Conservation (phyloP, 1,140 invertebrate species). For the Aethina tumida region DNA sequence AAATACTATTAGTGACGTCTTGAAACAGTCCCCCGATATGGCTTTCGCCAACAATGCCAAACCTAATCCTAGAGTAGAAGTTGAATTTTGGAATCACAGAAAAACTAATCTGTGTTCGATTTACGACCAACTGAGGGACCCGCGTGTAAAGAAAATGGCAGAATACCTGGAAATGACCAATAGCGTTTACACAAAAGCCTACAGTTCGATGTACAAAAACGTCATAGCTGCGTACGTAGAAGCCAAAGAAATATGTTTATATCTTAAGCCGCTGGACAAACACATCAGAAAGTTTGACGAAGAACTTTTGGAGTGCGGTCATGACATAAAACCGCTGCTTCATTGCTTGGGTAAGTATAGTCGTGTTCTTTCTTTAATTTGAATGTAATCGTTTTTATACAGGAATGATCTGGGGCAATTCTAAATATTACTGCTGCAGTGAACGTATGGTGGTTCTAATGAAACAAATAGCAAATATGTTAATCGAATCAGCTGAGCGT, state of each 20-base stretch:
- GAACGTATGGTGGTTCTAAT: conserved; percentile 62
- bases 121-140: conserved; percentile 69
- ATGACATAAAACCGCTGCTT: conserved; percentile 51
- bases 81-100: conserved; percentile 58
- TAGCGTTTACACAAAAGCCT: conserved; percentile 52
- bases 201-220: conserved; percentile 47
- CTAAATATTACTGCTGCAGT: conserved; percentile 69
- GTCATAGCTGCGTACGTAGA: conserved; percentile 42
- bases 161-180: conserved; percentile 49
- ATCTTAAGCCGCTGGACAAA: conserved; percentile 48
- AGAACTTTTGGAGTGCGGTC: conserved; percentile 52
- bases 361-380: conserved; percentile 64
- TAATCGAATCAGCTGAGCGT: conserved; percentile 53
- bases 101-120: conserved; percentile 71
- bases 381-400: conserved; percentile 26
- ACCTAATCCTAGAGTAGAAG: conserved; percentile 60
- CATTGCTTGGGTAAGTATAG: conserved; percentile 55
- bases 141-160: conserved; percentile 69
- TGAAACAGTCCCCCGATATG: conserved; percentile 61
- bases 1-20: conserved; percentile 61
- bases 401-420: conserved; percentile 75
- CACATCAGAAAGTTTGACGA: conserved; percentile 63
- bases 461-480: conserved; percentile 64
- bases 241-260: conserved; percentile 55
- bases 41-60: conserved; percentile 37